These are phyloP conservation scores for Paguma larvata DNA, from an alignment of 2,797 vertebrate species.

Conservation along the genomic window DNA sequence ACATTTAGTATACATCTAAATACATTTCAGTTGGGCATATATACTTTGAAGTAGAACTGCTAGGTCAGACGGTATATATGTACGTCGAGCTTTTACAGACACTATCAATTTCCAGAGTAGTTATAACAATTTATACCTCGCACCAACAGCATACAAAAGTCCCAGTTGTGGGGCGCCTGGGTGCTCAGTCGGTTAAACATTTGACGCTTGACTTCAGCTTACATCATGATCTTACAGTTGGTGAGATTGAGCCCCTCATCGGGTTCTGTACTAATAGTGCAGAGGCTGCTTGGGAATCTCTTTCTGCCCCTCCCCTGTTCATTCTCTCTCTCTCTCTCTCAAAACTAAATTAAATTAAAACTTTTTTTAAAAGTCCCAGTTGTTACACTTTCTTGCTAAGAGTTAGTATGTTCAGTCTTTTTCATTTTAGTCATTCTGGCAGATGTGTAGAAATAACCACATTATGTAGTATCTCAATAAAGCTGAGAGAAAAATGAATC, in stretches of 20 bases:
- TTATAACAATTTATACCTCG: neutral
- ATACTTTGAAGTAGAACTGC: neutral
- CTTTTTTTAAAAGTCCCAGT: neutral
- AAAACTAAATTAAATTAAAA: no score
- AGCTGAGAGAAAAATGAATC: neutral
- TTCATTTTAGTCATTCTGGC: neutral
- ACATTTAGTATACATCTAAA: neutral
- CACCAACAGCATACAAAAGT: neutral
- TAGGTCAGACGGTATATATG: neutral
- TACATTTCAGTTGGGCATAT: neutral
- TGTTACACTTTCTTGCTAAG: neutral
- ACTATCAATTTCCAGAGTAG: neutral
- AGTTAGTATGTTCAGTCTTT: neutral
- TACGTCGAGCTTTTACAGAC: neutral
- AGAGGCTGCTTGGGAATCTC: no score
- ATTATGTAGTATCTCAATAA: neutral
- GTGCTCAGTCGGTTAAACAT: no score
- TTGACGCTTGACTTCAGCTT: no score
- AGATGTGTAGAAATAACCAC: neutral
- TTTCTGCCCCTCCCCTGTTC: no score
- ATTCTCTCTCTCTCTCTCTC: no score
- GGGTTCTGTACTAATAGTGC: no score
- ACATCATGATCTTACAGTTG: no score
- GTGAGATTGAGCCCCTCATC: no score
- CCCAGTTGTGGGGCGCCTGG: neutral